Evolutionary conservation across 92 coral and sea anemone species (phyloP), one percentile per base, ranked within the genome.

Genomic region (Galaxea fascicularis): DNA sequence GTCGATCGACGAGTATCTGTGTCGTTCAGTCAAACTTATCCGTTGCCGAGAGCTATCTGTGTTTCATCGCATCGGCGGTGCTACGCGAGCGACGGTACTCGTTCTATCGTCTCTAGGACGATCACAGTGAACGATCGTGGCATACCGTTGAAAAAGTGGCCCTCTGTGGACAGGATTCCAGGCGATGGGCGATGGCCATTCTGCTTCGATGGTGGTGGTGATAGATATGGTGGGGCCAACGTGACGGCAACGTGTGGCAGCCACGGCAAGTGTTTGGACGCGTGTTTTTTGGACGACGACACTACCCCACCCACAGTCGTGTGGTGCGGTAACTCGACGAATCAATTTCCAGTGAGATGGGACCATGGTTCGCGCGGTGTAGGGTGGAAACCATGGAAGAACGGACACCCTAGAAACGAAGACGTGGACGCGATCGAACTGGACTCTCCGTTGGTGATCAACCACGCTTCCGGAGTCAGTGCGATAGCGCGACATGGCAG

Each of bases 111-210:
- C 10, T 8, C 81, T 10, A n/a, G 12, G 3, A 30, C 45, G 15
- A 26, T 35, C 15, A 24, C 26, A 12, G 21, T 76, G 4, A 8
- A 3, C 12, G 68, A 8, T 0, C 54, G 52, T 5, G 0, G 30
- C 11, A 60, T 25, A 8, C 10, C 66, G 9, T 47, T 53, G 35
- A 1, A 25, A 25, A 9, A 10, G 17, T 60, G 81, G 67, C 53
- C 81, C 4, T 11, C 78, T 26, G 44, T 49, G 20, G 78, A 17
- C 11, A 14, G 39, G n/a, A 73, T 73, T 47, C 35, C 78, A 0
- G 78, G 62, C 0, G 45, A 73, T 20, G 78, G 78, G 10, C 31
- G 62, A 16, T 73, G 78, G 78, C 78, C 78, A 18, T 60, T 8
- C 20, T 76, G 81, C 17, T 11, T 30, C 1, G 81, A 20, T 0